Evolutionary conservation across 2,888 invertebrate genomes (phyloP).

Genomic region (Ischnura elegans): DNA sequence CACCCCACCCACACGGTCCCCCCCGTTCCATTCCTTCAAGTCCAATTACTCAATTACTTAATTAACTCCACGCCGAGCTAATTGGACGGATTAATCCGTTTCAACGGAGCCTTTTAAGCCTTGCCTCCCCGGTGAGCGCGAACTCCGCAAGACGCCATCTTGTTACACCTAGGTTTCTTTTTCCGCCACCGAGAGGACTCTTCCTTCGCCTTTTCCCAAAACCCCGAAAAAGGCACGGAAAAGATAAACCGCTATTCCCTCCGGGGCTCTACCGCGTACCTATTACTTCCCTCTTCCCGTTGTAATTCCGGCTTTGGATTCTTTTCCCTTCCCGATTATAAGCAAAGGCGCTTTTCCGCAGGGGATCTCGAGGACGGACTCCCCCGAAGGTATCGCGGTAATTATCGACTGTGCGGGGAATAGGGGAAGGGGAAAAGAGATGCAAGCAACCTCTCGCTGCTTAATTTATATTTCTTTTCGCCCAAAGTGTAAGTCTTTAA

Average conservation of each 20-base stretch:
- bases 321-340: background rate
- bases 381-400: background rate
- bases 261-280: no score
- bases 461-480: constrained; percentile 16
- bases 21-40: background rate
- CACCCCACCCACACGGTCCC: background rate
- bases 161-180: constrained; percentile 1
- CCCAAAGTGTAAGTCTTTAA: background rate
- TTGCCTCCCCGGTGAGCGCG: background rate
- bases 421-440: background rate
- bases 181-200: background rate
- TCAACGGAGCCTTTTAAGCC: constrained; percentile 30
- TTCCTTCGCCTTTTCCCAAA: background rate
- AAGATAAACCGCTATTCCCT: background rate
- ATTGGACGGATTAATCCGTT: constrained; percentile 54
- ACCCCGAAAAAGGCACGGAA: background rate
- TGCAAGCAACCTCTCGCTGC: background rate
- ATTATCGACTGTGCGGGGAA: background rate
- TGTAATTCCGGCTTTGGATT: background rate
- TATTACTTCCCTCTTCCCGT: no score
- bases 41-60: constrained; percentile 64
- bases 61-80: constrained; percentile 59
- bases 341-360: constrained; percentile 8
- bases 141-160: constrained; percentile 18
- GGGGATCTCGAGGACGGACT: background rate